These are phyloP conservation scores for Tetropium fuscum DNA, from an alignment of 2,888 invertebrate genomes.

Conservation along the genomic window DNA sequence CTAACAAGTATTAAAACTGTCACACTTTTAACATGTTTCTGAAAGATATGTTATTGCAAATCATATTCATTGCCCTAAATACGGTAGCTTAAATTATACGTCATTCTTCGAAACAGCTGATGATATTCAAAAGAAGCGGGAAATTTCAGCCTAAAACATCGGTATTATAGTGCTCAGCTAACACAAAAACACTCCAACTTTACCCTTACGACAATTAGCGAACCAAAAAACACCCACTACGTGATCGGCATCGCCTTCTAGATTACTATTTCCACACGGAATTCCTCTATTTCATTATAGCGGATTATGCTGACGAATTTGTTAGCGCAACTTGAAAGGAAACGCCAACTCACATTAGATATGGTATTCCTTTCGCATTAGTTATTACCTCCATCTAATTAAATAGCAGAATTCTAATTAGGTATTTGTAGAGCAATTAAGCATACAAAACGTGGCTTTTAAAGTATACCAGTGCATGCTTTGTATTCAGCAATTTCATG, in stretches of 20 bases:
- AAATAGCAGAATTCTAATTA: constrained; percentile 4
- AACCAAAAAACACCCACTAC: constrained; percentile 37
- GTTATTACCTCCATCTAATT: constrained; percentile 16
- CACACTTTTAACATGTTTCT: too few species aligned
- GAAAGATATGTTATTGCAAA: too few species aligned
- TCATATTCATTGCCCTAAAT: neutral
- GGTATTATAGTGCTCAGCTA: neutral
- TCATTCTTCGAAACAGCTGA: neutral
- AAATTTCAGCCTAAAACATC: constrained; percentile 9
- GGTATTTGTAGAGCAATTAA: neutral
- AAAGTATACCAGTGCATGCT: too few species aligned
- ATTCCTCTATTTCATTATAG: constrained; percentile 36
- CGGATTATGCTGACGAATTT: constrained; percentile 37
- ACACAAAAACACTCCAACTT: constrained; percentile 37
- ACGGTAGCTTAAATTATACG: neutral
- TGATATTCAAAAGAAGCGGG: neutral
- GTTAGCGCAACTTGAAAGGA: constrained; percentile 32
- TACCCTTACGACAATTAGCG: constrained; percentile 42
- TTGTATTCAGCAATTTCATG: too few species aligned
- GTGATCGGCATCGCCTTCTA: constrained; percentile 43
- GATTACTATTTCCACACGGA: constrained; percentile 34
- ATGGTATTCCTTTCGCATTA: neutral
- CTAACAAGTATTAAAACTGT: too few species aligned
- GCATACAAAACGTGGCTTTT: neutral
- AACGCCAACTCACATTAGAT: constrained; percentile 10